Base-by-base conservation (phyloP, 1,140 invertebrate genomes). In the Octopus sinensis region DNA sequence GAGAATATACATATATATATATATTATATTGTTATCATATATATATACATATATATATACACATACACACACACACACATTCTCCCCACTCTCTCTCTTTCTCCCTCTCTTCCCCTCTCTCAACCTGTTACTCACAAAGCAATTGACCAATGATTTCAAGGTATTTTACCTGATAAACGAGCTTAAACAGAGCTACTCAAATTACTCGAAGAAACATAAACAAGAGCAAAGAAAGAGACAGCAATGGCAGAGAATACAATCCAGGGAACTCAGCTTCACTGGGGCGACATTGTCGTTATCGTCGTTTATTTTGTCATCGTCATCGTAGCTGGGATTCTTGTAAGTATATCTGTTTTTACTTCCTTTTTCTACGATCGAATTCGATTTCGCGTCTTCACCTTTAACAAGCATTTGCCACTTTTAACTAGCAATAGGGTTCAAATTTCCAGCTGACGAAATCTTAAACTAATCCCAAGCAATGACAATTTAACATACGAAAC, bases 261-360 rank as follows among this genome's bases (percentile, higher is more conserved):
- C n/a, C 1, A 2, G 2, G 13, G 23, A 9, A 23, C 51, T 1
- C 1, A 3, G 1, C 82, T 88, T 0, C 83, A 89, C 54, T 91
- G 89, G 87, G 82, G 87, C n/a, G 90, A 91, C 81, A 86, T 88
- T 75, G 75, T 89, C 6, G 88, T 91, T 6, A 86, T 91, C 2
- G 85, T 87, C 12, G 81, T 84, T 23, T 91, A 91, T 83, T 90
- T 91, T 81, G 80, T 88, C 0, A 82, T 88, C 53, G 86, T 91
- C 10, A 84, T 91, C 56, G 84, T 79, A 12, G 87, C 89, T 6
- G 90, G 90, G 76, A 83, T 90, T 53, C 85, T 86, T 83, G 90
- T 91, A 85, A 87, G 90, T 88, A 78, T 10, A 13, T 30, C 52
- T 56, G 13, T 17, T 9, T 68, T 54, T 2, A 81, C 79, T 23